phyloP scores from a whole-genome alignment of 2,113 vertebrate genomes.

The Setophaga petechia region DNA sequence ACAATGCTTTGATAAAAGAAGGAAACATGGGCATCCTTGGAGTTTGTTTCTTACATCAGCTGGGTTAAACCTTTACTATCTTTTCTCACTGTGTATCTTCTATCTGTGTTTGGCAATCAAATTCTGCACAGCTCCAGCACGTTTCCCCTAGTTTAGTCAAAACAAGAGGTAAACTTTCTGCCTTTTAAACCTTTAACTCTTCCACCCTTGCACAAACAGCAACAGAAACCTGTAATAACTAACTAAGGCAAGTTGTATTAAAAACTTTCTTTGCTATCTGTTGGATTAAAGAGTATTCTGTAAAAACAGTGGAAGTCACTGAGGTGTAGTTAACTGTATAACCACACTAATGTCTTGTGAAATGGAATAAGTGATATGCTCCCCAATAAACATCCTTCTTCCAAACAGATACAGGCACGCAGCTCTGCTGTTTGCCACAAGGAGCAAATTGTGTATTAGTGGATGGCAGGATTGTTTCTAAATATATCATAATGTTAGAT shows the following conservation, averaged over 20 bases:
- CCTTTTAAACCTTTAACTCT: constrained; percentile 36
- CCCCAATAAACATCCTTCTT: constrained; percentile 3
- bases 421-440: background rate
- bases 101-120: constrained; percentile 31
- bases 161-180: constrained; percentile 57
- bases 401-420: background rate
- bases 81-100: constrained; percentile 51
- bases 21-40: constrained; percentile 50
- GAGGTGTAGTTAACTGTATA: constrained; percentile 30
- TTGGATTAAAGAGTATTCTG: constrained; percentile 40
- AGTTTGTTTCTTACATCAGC: constrained; percentile 37
- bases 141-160: constrained; percentile 18
- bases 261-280: constrained; percentile 40
- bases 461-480: constrained; percentile 5
- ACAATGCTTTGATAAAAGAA: background rate
- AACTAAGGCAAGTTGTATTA: background rate
- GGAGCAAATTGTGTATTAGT: background rate
- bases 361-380: constrained; percentile 7
- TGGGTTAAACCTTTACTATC: constrained; percentile 47
- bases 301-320: constrained; percentile 44
- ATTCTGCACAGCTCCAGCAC: constrained; percentile 23
- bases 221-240: constrained; percentile 10
- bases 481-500: background rate
- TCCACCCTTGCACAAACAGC: constrained; percentile 26
- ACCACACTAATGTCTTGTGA: background rate